These are phyloP conservation scores for Campylomormyrus tamandua DNA, from an alignment of 2,113 vertebrate species.

Conservation along the genomic window DNA sequence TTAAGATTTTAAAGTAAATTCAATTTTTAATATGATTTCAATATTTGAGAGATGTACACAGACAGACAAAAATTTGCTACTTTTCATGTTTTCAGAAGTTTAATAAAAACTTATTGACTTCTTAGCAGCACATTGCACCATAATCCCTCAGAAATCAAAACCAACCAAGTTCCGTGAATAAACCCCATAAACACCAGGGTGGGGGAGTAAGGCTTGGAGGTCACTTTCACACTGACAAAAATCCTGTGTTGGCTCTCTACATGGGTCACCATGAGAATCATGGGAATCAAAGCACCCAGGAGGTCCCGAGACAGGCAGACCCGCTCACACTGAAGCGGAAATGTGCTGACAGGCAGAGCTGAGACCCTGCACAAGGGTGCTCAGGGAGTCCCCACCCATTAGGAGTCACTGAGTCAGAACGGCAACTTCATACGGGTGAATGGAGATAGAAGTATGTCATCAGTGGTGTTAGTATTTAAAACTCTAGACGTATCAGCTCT, in stretches of 20 bases:
- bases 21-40: background rate
- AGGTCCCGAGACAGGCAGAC: background rate
- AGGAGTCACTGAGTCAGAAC: background rate
- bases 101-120: background rate
- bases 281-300: background rate
- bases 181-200: background rate
- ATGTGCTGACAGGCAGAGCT: slow-evolving; percentile 25
- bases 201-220: background rate
- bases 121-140: background rate
- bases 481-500: background rate
- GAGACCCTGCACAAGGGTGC: slow-evolving; percentile 9
- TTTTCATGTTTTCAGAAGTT: background rate
- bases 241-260: background rate
- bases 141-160: background rate
- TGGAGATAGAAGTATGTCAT: background rate
- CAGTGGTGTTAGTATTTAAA: background rate
- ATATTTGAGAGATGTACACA: background rate
- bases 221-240: background rate
- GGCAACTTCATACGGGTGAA: background rate
- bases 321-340: background rate
- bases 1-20: too few species aligned
- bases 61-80: background rate
- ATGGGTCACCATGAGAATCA: background rate
- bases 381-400: slow-evolving; percentile 10
- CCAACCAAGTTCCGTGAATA: background rate